Evolutionary conservation across 2,797 vertebrate genomes (phyloP).

Genomic region (Chrosomus eos): DNA sequence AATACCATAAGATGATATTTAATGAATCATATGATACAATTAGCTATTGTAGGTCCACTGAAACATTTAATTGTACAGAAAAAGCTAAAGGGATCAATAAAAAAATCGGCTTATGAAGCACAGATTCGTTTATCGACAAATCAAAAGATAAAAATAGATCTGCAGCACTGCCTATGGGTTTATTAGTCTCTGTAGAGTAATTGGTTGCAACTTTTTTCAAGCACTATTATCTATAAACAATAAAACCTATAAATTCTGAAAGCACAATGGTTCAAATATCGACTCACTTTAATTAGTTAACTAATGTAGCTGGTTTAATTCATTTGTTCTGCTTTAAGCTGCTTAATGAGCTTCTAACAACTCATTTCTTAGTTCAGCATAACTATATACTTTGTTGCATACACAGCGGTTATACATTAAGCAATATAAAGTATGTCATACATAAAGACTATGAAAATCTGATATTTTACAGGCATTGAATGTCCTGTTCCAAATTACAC

Average conservation of each 20-base stretch:
- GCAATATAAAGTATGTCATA: slow-evolving; percentile 23
- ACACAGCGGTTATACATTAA: slow-evolving; percentile 29
- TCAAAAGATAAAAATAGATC: neutral
- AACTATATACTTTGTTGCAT: slow-evolving; percentile 18
- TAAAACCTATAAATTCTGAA: neutral
- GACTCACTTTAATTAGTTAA: slow-evolving; percentile 14
- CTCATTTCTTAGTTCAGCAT: slow-evolving; percentile 9
- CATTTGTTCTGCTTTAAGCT: neutral
- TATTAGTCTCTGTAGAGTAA: neutral
- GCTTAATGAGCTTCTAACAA: slow-evolving; percentile 11
- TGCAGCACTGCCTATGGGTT: neutral
- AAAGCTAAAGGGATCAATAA: neutral
- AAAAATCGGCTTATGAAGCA: neutral
- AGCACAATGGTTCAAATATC: neutral
- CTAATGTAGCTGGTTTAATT: slow-evolving; percentile 8
- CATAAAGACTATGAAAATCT: neutral
- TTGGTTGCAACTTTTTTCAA: neutral
- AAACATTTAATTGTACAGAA: neutral
- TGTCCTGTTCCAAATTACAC: slow-evolving; percentile 4
- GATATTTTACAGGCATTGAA: neutral
- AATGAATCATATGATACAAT: neutral
- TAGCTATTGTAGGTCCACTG: neutral
- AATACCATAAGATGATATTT: neutral
- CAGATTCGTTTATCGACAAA: neutral
- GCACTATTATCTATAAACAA: neutral